Percentiles rank a stretch among this genome's conserved stretches.
Conservation (phyloP, 2,888 invertebrate species). For the Adineta ricciae region DNA sequence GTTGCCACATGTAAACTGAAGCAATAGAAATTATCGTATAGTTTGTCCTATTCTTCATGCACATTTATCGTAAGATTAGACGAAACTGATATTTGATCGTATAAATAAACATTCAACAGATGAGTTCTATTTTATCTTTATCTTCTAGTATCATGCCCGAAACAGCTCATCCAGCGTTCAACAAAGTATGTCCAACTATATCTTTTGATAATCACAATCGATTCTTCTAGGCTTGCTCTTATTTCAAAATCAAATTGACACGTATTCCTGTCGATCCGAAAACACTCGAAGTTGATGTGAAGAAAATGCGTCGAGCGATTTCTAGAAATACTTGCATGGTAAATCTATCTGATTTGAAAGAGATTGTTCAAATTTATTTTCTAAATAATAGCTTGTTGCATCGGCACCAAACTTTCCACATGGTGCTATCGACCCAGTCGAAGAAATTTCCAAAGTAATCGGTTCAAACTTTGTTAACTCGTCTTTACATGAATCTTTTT, state of each 20-base stretch:
- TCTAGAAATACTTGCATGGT: constrained; percentile 73
- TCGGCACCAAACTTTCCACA: constrained; percentile 93
- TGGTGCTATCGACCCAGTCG: constrained; percentile 86
- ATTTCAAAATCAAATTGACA: constrained; percentile 68
- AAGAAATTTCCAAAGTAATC: constrained; percentile 68
- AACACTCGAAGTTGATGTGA: constrained; percentile 67
- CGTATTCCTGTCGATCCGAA: constrained; percentile 67
- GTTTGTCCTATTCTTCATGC: background rate
- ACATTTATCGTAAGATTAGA: constrained; percentile 17
- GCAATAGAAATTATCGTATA: background rate
- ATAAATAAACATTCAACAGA: background rate
- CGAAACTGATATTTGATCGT: background rate
- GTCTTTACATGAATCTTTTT: constrained; percentile 23
- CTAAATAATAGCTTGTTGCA: constrained; percentile 62
- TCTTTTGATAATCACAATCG: constrained; percentile 37
- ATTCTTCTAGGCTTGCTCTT: constrained; percentile 46
- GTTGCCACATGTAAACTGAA: background rate
- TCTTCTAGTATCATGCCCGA: constrained; percentile 61
- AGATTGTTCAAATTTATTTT: background rate
- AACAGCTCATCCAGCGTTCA: constrained; percentile 90
- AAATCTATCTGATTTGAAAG: too few species aligned
- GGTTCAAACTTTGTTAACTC: background rate
- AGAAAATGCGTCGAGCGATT: constrained; percentile 69
- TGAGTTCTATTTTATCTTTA: background rate
- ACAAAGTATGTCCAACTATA: constrained; percentile 57